phyloP scores from a whole-genome alignment of 2,888 invertebrate genomes.

The Rhogogaster chlorosoma region DNA sequence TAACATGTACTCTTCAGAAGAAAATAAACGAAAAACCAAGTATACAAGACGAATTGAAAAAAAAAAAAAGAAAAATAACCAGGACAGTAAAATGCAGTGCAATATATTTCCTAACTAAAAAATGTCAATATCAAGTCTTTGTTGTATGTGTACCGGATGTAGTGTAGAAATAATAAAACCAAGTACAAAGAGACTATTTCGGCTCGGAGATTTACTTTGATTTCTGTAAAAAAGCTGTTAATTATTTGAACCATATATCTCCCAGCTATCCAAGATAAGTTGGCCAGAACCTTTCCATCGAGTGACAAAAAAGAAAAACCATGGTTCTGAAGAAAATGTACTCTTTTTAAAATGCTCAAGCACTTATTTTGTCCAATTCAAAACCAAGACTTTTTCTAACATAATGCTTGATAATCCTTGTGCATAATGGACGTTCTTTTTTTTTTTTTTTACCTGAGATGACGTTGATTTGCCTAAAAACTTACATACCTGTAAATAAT shows the following conservation, averaged over 20 bases:
- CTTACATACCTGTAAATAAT: conserved; percentile 3
- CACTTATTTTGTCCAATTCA: not conserved
- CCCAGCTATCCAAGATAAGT: not conserved
- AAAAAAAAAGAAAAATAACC: not conserved
- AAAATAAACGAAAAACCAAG: not conserved
- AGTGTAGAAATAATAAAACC: not conserved
- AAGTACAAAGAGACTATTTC: not conserved
- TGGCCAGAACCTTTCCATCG: not conserved
- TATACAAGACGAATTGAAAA: not conserved
- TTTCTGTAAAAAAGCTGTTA: not conserved
- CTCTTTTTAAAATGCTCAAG: not conserved
- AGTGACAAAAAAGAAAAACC: no score
- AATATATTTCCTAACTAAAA: not conserved
- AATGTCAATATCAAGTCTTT: not conserved
- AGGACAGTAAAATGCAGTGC: not conserved
- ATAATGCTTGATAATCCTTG: no score
- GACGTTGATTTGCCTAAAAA: not conserved
- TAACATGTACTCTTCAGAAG: not conserved
- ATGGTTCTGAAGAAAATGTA: not conserved
- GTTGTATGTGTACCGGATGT: not conserved
- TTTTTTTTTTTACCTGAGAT: not conserved
- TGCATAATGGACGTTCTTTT: no score
- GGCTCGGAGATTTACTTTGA: not conserved
- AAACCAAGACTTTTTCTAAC: not conserved
- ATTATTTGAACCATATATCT: not conserved